Evolutionary conservation across 2,888 invertebrate genomes (phyloP), one percentile per base, ranked within the genome.

Genomic region (Drosophila mayaguana): DNA sequence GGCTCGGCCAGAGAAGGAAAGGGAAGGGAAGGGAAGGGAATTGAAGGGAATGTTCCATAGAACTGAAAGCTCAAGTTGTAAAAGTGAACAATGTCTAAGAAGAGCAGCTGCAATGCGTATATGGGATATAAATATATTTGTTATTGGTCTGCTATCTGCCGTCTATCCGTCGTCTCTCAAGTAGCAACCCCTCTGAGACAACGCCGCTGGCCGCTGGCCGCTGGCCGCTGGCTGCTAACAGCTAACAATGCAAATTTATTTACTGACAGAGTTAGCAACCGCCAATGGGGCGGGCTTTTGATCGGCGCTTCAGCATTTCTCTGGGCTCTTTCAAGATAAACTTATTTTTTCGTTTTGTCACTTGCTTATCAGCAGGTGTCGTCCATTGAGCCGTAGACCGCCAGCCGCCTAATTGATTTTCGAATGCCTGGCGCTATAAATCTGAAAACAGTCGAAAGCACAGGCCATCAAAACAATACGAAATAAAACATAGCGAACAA

Each of bases 361-460:
- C 87, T 83, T 83, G 75, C 81, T 83, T 86, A 86, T 84, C 86
- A 75, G 64, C 60, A 18, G 42, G 42, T 25, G 67, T 61, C 60
- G 42, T 32, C 56, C 46, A 45, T 40, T 54, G 56, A 73, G 57
- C 38, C 74, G 60, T 42, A 67, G 78, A 78, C 74, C 56, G 70
- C 70, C 70, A 53, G 82, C 63, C 73, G 71, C 75, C 77, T 84
- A 81, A 84, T 84, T 86, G 81, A 86, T 86, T 86, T 86, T 79
- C 77, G 86, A 88, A 84, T 81, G 75, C 54, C 78, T 81, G 79
- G 66, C 78, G 83, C 72, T 83, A 88, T 84, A 86, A 84, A 84
- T 85, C 78, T 83, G 80, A 66, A 66, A 68, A 53, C 60, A 55
- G 75, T 61, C 38, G 57, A 56, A 63, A 22, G 28, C 45, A 22